phyloP scores from a whole-genome alignment of 2,797 vertebrate species.

The Amniataba percoides region DNA sequence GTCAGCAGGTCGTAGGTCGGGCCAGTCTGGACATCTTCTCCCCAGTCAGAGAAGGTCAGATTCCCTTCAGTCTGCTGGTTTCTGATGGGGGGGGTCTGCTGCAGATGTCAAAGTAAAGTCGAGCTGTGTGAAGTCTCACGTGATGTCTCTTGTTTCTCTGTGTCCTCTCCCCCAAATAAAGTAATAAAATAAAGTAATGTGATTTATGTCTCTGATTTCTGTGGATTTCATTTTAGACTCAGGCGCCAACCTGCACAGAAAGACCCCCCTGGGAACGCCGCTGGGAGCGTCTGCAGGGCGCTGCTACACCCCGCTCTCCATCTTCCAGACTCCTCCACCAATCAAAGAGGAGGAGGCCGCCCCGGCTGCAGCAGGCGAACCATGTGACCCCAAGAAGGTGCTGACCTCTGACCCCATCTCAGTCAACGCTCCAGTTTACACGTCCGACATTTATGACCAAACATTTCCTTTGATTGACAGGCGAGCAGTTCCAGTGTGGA shows the following conservation, averaged over 20 bases:
- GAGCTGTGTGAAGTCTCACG: too few species aligned
- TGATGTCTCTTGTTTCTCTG: too few species aligned
- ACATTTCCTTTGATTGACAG: constrained; percentile 29
- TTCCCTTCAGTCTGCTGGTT: background rate
- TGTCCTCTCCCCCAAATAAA: too few species aligned
- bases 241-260: constrained; percentile 82
- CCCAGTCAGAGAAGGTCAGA: constrained; percentile 88
- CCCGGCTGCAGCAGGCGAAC: constrained; percentile 46
- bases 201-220: too few species aligned
- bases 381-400: constrained; percentile 63
- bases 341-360: constrained; percentile 90
- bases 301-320: constrained; percentile 86
- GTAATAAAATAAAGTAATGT: too few species aligned
- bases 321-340: constrained; percentile 83
- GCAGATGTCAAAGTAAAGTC: too few species aligned
- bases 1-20: constrained; percentile 57
- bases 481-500: constrained; percentile 81
- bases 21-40: constrained; percentile 80
- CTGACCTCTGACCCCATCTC: constrained; percentile 6
- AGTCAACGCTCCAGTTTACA: too few species aligned
- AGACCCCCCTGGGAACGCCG: constrained; percentile 79
- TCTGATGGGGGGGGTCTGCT: too few species aligned
- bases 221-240: constrained; percentile 77
- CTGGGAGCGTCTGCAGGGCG: constrained; percentile 76
- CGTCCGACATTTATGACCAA: background rate